Conservation (phyloP, 2,888 invertebrate genomes). For the Dicyrtomina minuta region DNA sequence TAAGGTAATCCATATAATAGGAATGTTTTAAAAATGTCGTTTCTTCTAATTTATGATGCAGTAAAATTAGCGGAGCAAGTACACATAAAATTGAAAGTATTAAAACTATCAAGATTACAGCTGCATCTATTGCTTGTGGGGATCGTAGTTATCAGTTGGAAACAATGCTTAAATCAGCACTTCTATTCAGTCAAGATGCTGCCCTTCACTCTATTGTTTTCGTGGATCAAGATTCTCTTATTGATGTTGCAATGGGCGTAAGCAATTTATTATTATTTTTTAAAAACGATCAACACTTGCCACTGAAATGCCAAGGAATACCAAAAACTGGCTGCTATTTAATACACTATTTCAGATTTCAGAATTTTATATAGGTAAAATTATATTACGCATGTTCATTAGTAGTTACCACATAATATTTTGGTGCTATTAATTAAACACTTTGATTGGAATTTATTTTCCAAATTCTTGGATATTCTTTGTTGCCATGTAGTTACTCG, state of each 20-base stretch:
- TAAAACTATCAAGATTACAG: too few relatives aligned
- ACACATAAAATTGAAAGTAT: too few relatives aligned
- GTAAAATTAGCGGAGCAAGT: too few relatives aligned
- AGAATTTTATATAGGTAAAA: neutral
- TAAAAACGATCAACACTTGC: neutral
- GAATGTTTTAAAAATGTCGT: too few relatives aligned
- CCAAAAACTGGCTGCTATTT: neutral
- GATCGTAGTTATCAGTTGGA: neutral
- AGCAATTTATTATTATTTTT: neutral
- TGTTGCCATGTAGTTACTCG: neutral
- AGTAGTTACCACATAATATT: too few relatives aligned
- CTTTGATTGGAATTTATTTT: neutral
- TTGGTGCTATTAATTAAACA: too few relatives aligned
- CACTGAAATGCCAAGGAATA: neutral
- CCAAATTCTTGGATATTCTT: neutral
- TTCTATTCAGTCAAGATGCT: constrained; percentile 7
- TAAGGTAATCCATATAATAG: too few relatives aligned
- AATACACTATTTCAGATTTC: neutral
- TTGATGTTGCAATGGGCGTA: neutral
- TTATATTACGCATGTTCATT: too few relatives aligned
- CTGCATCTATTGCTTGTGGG: constrained; percentile 4
- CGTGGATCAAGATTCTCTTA: neutral
- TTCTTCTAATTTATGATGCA: too few relatives aligned
- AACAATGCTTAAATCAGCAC: neutral
- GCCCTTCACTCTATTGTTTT: neutral